Conservation (phyloP, 2,888 invertebrate species). For the Sarcophaga caerulescens region DNA sequence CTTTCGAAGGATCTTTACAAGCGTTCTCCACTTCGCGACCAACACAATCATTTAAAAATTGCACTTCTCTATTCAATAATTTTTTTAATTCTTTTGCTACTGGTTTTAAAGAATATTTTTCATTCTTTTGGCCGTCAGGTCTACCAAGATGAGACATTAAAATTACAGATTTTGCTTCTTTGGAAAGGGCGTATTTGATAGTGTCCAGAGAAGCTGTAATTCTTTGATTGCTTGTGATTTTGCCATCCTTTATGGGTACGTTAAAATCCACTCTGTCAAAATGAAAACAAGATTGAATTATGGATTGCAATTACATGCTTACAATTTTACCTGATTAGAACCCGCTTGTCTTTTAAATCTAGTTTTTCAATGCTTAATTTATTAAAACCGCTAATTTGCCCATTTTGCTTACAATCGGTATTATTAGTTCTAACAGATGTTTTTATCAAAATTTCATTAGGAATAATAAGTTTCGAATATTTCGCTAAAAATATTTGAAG, state of each 20-base stretch:
- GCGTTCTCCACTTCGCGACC: slow-evolving; percentile 94
- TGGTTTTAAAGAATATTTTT: slow-evolving; percentile 95
- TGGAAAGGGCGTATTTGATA: slow-evolving; percentile 94
- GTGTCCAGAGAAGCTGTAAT: slow-evolving; percentile 97
- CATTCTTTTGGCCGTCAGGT: slow-evolving; percentile 94
- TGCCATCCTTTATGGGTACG: slow-evolving; percentile 97
- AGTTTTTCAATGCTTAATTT: slow-evolving; percentile 95
- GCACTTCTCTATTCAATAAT: slow-evolving; percentile 87
- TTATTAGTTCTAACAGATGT: background rate
- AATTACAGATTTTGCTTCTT: slow-evolving; percentile 95
- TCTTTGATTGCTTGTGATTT: slow-evolving; percentile 98
- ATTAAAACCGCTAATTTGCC: slow-evolving; percentile 81
- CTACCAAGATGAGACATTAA: slow-evolving; percentile 98
- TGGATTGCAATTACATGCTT: background rate
- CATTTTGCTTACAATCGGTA: background rate
- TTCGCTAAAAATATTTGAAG: background rate
- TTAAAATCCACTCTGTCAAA: slow-evolving; percentile 96
- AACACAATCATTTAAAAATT: slow-evolving; percentile 94
- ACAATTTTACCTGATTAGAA: slow-evolving; percentile 91
- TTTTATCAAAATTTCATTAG: background rate
- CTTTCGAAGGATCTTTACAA: slow-evolving; percentile 94
- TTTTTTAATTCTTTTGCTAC: slow-evolving; percentile 94
- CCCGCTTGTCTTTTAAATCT: slow-evolving; percentile 92
- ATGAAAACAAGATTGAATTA: background rate
- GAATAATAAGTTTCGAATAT: background rate